Base-by-base conservation (phyloP, 2,888 invertebrate species). In the Leucoma salicis region DNA sequence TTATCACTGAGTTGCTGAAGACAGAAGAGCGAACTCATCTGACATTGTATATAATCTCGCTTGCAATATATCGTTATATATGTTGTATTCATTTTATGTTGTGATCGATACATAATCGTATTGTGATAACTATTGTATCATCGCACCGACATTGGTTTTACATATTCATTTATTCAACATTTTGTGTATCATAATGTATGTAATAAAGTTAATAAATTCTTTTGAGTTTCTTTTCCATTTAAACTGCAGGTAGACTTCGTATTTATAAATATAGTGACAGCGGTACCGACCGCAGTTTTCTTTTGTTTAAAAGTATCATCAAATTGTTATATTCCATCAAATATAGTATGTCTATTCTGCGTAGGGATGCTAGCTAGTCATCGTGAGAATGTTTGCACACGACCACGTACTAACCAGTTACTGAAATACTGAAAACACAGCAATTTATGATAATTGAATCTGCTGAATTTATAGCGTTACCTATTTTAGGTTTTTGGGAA, bases 91-190 rank as follows among this genome's bases (percentile, higher is more conserved):
- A 76, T 78, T 73, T 41, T 73, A 72, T 85, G 82, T 86, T 82
- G 84, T 85, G 79, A 79, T 79, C 74, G 58, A 74, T 71, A 74
- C 74, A 60, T 76, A 66, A 63, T 71, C 72, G 63, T 77, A 74
- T 82, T 87, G 86, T 87, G 85, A 84, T 87, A 85, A 84, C 77
- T 72, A 66, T 65, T 74, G 55, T 61, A 54, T 53, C 56, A 54
- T 56, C 55, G 53, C 40, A 58, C 64, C 62, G 44, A 56, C 46
- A 50, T 49, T 57, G 60, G 61, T 59, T 63, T 61, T 60, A 60
- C 56, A 62, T 54, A 62, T 64, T 54, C 63, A 66, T 69, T 55
- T 66, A 59, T 60, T 63, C 54, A 64, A 31, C 63, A 53, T 31
- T 67, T 65, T 60, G 57, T 68, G 55, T 69, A 65, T 67, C 66